A percentile compares a stretch with the other conserved stretches of the same genome.
phyloP scores from a whole-genome alignment of 2,888 invertebrate species.

The Scaptomyza parva region DNA sequence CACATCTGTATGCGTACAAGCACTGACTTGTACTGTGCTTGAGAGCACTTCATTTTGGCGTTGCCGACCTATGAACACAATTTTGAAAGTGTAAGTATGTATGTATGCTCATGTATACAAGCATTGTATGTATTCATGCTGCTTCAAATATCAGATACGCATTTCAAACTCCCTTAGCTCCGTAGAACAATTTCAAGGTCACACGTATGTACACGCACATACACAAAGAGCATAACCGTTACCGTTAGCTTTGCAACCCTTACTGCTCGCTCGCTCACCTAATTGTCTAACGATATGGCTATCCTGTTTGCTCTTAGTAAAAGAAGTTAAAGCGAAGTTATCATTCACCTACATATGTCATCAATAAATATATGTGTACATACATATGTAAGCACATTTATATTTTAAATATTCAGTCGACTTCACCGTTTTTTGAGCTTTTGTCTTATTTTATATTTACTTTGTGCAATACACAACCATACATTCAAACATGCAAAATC shows the following conservation, averaged over 20 bases:
- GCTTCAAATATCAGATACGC: conserved; percentile 7
- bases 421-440: background rate
- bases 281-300: conserved; percentile 22
- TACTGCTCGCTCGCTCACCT: conserved; percentile 2
- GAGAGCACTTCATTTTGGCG: background rate
- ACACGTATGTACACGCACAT: conserved; percentile 37
- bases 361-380: conserved; percentile 6
- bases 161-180: conserved; percentile 33
- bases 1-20: background rate
- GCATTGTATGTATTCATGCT: too few relatives aligned
- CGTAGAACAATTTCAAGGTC: conserved; percentile 54
- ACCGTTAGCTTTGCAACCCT: conserved; percentile 53
- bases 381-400: conserved; percentile 4
- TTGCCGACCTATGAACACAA: conserved; percentile 5
- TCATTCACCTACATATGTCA: conserved; percentile 2
- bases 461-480: conserved; percentile 1
- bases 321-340: conserved; percentile 35
- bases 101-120: too few relatives aligned
- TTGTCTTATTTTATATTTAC: conserved; percentile 1
- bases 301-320: conserved; percentile 29
- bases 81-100: background rate
- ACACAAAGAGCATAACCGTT: conserved; percentile 18
- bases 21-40: background rate
- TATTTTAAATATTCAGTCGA: background rate
- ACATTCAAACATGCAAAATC: background rate